Conservation (phyloP, 1,140 invertebrate species). For the Bemisia tabaci region DNA sequence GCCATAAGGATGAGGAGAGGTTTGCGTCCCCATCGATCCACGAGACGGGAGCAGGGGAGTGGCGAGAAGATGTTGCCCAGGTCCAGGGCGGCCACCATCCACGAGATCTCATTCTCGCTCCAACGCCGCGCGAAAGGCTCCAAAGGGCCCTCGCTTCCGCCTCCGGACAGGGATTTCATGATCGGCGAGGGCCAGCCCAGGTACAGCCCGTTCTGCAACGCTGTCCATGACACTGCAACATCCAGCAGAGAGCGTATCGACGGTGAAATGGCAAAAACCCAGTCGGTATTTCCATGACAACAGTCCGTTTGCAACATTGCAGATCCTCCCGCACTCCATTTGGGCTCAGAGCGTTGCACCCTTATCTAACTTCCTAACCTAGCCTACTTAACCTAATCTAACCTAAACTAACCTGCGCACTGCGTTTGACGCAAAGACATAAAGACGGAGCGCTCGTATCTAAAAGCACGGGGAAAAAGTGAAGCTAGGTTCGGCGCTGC, state of each 20-base stretch:
- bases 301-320: too few species aligned
- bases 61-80: slow-evolving; percentile 16
- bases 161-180: background rate
- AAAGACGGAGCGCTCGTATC: too few species aligned
- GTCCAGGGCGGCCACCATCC: slow-evolving; percentile 17
- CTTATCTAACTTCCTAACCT: too few species aligned
- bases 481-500: too few species aligned
- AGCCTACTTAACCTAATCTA: too few species aligned
- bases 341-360: too few species aligned
- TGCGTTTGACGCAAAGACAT: too few species aligned
- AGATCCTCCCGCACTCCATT: too few species aligned
- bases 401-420: too few species aligned
- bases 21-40: slow-evolving; percentile 58
- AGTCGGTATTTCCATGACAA: too few species aligned
- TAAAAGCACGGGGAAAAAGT: too few species aligned
- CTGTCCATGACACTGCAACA: background rate
- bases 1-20: slow-evolving; percentile 51
- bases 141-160: too few species aligned
- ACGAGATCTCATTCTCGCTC: slow-evolving; percentile 7
- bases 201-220: background rate
- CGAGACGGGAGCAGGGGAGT: slow-evolving; percentile 33
- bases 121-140: background rate
- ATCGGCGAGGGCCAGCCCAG: slow-evolving; percentile 15
- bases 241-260: background rate
- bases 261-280: background rate